Base-by-base conservation (phyloP, 1,140 invertebrate genomes). In the Neotoxoptera formosana region DNA sequence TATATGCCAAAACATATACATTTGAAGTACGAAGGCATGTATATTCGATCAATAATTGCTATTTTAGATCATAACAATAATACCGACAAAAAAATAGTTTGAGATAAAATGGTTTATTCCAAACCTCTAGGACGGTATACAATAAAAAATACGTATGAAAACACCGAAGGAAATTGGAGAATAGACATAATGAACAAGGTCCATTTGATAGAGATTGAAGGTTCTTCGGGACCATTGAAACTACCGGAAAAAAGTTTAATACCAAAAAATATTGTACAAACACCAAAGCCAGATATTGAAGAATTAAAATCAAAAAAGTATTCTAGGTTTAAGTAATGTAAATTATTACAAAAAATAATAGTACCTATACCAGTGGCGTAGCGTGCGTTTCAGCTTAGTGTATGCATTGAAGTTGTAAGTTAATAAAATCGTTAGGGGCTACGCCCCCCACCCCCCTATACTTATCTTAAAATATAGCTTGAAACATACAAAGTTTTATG, bases 321-420 rank as follows among this genome's bases (percentile, higher is more conserved):
- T 34, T 34, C n/a, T n/a, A 76, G 67, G 67, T 76, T 76, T 56
- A 56, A 56, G 56, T 56, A 56, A 1, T 25, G 53, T 56, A 25
- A 56, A 25, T 56, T 56, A 56, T 56, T 56, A 25, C 23, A 56
- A 56, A 56, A 56, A 25, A 60, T 3, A 2, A 25, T 7, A 4
- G 21, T 25, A 25, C 6, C n/a, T n/a, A 0, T 7, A 86, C 1
- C 84, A 89, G n/a, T 89, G 51, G 48, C 48, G 88, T 89, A 89
- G 30, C 88, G 51, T 89, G 88, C 2, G 17, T 89, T 89, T 89
- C 51, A 56, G 34, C 88, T 51, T 89, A 89, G 87, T 89, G 87
- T 89, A 89, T 56, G 88, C 88, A 14, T 89, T 89, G 51, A 56
- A 89, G 14, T 89, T 53, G 51, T 89, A 89, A 89, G 34, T 89